phyloP scores from a whole-genome alignment of 1,140 invertebrate species.

The Conus ventricosus region DNA sequence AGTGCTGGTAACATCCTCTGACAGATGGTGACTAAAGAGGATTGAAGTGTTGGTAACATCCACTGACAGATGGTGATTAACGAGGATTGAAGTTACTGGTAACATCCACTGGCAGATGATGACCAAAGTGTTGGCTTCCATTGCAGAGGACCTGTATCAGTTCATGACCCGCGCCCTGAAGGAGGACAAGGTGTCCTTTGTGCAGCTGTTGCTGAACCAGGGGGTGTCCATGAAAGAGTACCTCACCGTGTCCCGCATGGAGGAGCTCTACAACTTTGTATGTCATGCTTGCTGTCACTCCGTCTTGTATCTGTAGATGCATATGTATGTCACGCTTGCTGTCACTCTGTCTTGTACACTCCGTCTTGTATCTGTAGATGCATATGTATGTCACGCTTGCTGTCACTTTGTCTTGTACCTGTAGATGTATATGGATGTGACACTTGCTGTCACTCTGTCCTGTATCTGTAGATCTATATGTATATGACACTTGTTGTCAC shows the following conservation, averaged over 20 bases:
- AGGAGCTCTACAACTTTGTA: conserved; percentile 87
- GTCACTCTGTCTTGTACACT: background rate
- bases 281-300: conserved; percentile 13
- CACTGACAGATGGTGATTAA: too few relatives aligned
- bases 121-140: too few relatives aligned
- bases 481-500: background rate
- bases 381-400: conserved; percentile 42
- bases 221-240: conserved; percentile 98
- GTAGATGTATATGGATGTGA: too few relatives aligned
- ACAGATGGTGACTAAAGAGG: too few relatives aligned
- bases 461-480: background rate
- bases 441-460: background rate
- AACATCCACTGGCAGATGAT: too few relatives aligned
- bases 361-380: too few relatives aligned
- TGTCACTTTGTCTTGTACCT: background rate
- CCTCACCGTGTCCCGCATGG: conserved; percentile 91
- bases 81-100: too few relatives aligned
- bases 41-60: too few relatives aligned
- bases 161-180: conserved; percentile 97
- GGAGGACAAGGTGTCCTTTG: conserved; percentile 96
- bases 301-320: too few relatives aligned
- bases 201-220: conserved; percentile 94
- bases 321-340: conserved; percentile 42
- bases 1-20: too few relatives aligned
- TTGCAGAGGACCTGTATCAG: conserved; percentile 88